phyloP scores from a whole-genome alignment of 2,888 invertebrate species.

The Chrysina gloriosa region DNA sequence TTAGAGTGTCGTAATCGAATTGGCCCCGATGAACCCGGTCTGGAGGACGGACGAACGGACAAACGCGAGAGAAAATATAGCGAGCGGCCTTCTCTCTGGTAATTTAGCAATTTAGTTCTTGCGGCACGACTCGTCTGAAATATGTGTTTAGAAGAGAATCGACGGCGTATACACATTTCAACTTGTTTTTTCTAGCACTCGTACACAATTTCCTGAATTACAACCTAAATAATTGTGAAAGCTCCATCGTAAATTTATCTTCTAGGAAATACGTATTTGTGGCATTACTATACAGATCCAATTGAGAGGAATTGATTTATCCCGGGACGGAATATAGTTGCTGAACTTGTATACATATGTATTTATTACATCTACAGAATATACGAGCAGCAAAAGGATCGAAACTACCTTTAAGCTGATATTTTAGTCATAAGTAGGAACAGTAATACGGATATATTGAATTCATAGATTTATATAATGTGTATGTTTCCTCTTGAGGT shows the following conservation, averaged over 20 bases:
- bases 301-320: constrained; percentile 27
- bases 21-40: constrained; percentile 50
- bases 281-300: constrained; percentile 5
- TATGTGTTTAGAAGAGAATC: constrained; percentile 31
- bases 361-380: constrained; percentile 2
- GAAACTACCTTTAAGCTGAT: too few species aligned
- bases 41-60: neutral
- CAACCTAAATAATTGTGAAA: constrained; percentile 21
- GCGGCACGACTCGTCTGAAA: constrained; percentile 45
- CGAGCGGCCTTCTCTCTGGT: constrained; percentile 51
- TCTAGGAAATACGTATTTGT: constrained; percentile 21
- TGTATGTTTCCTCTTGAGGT: too few species aligned
- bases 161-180: constrained; percentile 18
- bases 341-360: too few species aligned
- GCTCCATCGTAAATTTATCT: constrained; percentile 13
- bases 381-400: too few species aligned
- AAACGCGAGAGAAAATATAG: constrained; percentile 47
- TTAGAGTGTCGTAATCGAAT: constrained; percentile 58
- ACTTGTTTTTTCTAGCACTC: constrained; percentile 14
- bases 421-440: too few species aligned
- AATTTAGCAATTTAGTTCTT: constrained; percentile 61
- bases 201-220: constrained; percentile 22
- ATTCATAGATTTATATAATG: too few species aligned
- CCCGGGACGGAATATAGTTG: neutral
- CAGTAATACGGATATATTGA: too few species aligned